Evolutionary conservation across 92 coral and sea anemone genomes (phyloP).

Genomic region (Palythoa caribaeorum): DNA sequence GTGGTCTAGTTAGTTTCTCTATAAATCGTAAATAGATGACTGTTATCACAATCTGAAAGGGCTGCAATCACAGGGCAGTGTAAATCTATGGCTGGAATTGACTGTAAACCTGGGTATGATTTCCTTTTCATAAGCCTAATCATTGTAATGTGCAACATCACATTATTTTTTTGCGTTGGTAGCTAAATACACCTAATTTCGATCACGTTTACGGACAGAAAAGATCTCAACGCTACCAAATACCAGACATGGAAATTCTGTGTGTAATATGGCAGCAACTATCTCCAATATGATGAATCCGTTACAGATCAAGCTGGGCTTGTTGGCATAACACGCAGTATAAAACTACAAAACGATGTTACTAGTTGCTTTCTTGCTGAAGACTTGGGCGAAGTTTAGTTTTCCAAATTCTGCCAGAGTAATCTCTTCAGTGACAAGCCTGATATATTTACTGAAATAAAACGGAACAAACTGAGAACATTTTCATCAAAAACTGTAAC

Average conservation of each 20-base stretch:
- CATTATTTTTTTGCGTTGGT: background rate
- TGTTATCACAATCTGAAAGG: constrained; percentile 60
- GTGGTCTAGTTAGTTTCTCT: constrained; percentile 48
- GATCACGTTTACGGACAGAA: constrained; percentile 38
- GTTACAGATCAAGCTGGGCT: constrained; percentile 49
- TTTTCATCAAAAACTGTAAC: constrained; percentile 42
- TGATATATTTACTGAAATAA: constrained; percentile 38
- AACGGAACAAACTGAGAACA: constrained; percentile 37
- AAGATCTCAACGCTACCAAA: constrained; percentile 54
- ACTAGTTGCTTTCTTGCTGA: constrained; percentile 51
- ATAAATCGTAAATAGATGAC: constrained; percentile 52
- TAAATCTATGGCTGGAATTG: constrained; percentile 53
- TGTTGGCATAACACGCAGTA: constrained; percentile 50
- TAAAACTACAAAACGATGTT: constrained; percentile 23
- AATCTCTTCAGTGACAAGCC: constrained; percentile 47
- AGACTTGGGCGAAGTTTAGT: constrained; percentile 36
- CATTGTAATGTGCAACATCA: background rate
- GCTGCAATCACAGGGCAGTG: constrained; percentile 53
- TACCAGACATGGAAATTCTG: constrained; percentile 52
- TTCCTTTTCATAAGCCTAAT: background rate
- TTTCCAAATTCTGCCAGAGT: background rate
- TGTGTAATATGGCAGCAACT: constrained; percentile 41
- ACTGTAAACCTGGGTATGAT: constrained; percentile 50
- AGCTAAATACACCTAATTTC: background rate
- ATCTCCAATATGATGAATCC: constrained; percentile 60